Conservation (phyloP, 2,888 invertebrate genomes). For the Blomia tropicalis region DNA sequence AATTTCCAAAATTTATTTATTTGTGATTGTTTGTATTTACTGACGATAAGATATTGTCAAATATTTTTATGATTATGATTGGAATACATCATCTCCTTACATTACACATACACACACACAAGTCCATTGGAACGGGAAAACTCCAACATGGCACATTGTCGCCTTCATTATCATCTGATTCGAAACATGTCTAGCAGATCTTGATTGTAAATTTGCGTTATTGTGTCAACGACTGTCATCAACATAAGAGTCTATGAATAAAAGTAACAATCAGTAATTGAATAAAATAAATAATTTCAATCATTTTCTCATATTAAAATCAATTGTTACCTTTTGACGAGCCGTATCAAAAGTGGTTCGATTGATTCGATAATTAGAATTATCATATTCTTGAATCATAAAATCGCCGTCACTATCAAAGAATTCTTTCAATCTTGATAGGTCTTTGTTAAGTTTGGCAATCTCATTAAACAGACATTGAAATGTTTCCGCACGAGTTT, state of each 20-base stretch:
- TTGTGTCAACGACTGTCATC: neutral
- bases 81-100: no score
- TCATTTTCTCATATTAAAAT: no score
- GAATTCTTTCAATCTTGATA: neutral
- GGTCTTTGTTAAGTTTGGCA: neutral
- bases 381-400: neutral
- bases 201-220: neutral
- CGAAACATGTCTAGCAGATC: neutral
- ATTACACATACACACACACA: neutral
- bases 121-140: no score
- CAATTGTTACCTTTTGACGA: neutral
- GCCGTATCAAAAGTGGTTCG: neutral
- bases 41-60: no score
- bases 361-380: neutral
- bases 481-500: neutral
- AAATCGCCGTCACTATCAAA: neutral
- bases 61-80: no score
- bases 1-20: no score
- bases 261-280: neutral
- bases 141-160: no score
- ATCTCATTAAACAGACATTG: neutral
- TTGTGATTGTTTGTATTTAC: no score
- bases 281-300: no score
- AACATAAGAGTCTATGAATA: neutral
- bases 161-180: neutral